Evolutionary conservation across 2,888 invertebrate genomes (phyloP).

Genomic region (Allygus modestus): DNA sequence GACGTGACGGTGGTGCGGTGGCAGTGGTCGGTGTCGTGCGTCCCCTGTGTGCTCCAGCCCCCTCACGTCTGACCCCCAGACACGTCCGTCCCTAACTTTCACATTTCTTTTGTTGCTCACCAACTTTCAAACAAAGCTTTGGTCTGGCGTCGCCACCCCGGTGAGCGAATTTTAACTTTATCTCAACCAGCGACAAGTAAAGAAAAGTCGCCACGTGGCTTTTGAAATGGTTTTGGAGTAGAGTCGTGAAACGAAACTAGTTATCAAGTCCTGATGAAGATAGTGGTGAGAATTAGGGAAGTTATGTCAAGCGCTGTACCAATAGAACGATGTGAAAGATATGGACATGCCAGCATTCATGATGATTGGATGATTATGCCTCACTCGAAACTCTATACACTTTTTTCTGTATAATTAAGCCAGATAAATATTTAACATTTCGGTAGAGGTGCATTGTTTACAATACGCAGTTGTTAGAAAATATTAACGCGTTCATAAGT

Average conservation of each 20-base stretch:
- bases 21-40: not conserved
- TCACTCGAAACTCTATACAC: no score
- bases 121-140: slow-evolving; percentile 27
- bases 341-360: no score
- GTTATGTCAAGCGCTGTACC: no score
- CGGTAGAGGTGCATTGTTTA: no score
- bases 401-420: no score
- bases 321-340: no score
- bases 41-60: not conserved
- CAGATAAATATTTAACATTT: no score
- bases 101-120: slow-evolving; percentile 30
- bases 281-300: not conserved
- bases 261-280: no score
- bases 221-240: not conserved
- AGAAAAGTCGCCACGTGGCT: not conserved
- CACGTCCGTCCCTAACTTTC: slow-evolving; percentile 39
- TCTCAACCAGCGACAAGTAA: not conserved
- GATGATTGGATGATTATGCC: no score
- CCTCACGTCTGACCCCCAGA: not conserved
- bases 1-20: not conserved
- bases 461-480: no score
- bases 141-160: slow-evolving; percentile 4
- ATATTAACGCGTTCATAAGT: no score
- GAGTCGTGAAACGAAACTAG: not conserved
- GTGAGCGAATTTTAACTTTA: slow-evolving; percentile 19